Percentiles rank a stretch among this genome's conserved stretches.
Conservation (phyloP, 2,888 invertebrate species). For the Pollenia labialis region DNA sequence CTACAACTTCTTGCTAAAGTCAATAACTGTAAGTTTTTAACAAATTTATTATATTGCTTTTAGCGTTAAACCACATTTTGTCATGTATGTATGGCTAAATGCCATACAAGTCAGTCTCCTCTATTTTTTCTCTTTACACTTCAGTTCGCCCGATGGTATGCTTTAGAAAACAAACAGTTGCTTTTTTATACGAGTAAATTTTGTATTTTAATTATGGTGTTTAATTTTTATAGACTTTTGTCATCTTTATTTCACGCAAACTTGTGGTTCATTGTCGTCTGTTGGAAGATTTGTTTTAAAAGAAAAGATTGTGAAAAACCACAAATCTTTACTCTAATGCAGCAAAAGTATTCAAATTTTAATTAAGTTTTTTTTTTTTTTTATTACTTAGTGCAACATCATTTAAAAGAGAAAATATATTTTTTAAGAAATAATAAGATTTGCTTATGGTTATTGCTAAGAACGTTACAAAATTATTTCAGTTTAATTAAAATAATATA, state of each 20-base stretch:
- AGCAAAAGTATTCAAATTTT: constrained; percentile 32
- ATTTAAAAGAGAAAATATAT: background rate
- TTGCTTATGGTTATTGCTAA: too few relatives aligned
- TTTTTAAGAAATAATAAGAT: background rate
- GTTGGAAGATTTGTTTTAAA: background rate
- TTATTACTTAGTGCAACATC: constrained; percentile 18
- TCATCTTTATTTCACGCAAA: constrained; percentile 29
- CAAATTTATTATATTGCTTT: constrained; percentile 63
- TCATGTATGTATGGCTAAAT: constrained; percentile 33
- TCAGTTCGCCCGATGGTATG: background rate
- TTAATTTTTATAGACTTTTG: constrained; percentile 58
- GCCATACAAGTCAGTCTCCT: background rate
- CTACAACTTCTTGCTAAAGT: constrained; percentile 53
- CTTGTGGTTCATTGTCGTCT: background rate
- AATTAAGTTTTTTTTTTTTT: background rate
- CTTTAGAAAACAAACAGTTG: background rate
- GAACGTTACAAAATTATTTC: too few relatives aligned
- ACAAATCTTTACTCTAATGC: constrained; percentile 32
- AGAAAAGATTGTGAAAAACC: background rate
- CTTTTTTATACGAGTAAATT: constrained; percentile 47
- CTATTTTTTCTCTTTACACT: background rate
- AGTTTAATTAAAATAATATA: too few relatives aligned
- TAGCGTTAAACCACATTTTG: constrained; percentile 40
- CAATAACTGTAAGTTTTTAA: constrained; percentile 63
- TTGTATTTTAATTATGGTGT: constrained; percentile 63